phyloP scores from a whole-genome alignment of 2,113 vertebrate species.

The Prionailurus bengalensis region DNA sequence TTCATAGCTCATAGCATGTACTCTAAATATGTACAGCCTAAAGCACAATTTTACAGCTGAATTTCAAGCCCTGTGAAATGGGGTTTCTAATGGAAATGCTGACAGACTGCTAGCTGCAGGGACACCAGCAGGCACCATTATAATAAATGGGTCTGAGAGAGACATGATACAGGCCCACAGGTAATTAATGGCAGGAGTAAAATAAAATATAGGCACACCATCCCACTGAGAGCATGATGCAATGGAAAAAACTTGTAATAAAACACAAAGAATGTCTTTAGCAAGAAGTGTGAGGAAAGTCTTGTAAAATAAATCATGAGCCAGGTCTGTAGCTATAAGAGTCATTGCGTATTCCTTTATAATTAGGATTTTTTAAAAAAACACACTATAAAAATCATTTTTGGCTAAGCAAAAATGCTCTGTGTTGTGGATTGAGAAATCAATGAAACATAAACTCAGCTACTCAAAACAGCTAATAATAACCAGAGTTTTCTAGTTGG shows the following conservation, averaged over 20 bases:
- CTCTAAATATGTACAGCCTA: slow-evolving; percentile 73
- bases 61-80: slow-evolving; percentile 84
- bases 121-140: slow-evolving; percentile 80
- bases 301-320: slow-evolving; percentile 89
- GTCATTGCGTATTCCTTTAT: slow-evolving; percentile 82
- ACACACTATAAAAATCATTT: slow-evolving; percentile 82
- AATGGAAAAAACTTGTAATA: slow-evolving; percentile 88
- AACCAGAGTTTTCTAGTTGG: slow-evolving; percentile 46
- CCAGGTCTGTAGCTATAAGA: slow-evolving; percentile 73
- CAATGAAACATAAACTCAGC: slow-evolving; percentile 80
- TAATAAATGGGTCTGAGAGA: slow-evolving; percentile 87
- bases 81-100: slow-evolving; percentile 88
- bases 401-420: slow-evolving; percentile 72
- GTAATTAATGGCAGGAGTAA: slow-evolving; percentile 88
- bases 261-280: slow-evolving; percentile 88
- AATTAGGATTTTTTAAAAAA: slow-evolving; percentile 79
- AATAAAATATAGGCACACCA: slow-evolving; percentile 87
- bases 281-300: slow-evolving; percentile 82
- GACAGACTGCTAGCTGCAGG: slow-evolving; percentile 84
- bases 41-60: slow-evolving; percentile 84
- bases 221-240: slow-evolving; percentile 87
- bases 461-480: slow-evolving; percentile 75
- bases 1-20: slow-evolving; percentile 74
- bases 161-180: slow-evolving; percentile 87
- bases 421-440: slow-evolving; percentile 76